phyloP scores from a whole-genome alignment of 1,140 invertebrate species.

The Drosophila busckii region DNA sequence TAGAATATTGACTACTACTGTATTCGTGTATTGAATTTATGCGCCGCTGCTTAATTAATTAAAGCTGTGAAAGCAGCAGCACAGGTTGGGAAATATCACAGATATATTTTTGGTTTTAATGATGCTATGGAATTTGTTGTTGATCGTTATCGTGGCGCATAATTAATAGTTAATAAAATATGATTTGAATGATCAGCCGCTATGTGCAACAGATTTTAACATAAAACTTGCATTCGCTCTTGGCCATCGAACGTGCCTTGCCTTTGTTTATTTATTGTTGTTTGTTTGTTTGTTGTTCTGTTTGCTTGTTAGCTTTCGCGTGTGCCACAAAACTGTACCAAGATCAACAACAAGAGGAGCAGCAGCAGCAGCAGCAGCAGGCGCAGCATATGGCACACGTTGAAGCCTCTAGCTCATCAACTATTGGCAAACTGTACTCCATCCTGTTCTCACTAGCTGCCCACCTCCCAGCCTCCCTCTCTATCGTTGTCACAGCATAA shows the following conservation, averaged over 20 bases:
- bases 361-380: background rate
- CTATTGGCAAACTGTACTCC: slow-evolving; percentile 36
- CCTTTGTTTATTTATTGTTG: slow-evolving; percentile 15
- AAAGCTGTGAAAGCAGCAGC: too few species aligned
- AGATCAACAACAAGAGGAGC: slow-evolving; percentile 29
- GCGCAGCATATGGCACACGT: slow-evolving; percentile 27
- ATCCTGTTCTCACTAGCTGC: background rate
- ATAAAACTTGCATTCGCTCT: slow-evolving; percentile 17
- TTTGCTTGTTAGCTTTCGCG: slow-evolving; percentile 32
- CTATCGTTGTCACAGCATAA: slow-evolving; percentile 40
- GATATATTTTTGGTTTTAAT: too few species aligned
- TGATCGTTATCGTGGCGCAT: too few species aligned
- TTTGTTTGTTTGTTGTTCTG: slow-evolving; percentile 15
- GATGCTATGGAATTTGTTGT: too few species aligned
- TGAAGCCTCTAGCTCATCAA: slow-evolving; percentile 19
- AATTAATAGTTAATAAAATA: too few species aligned
- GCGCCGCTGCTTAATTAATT: too few species aligned
- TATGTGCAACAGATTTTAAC: too few species aligned
- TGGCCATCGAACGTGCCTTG: slow-evolving; percentile 3
- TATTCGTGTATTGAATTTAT: too few species aligned
- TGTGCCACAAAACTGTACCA: slow-evolving; percentile 61
- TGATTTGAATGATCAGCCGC: too few species aligned
- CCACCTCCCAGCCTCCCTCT: background rate
- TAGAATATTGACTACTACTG: too few species aligned
- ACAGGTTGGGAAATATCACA: too few species aligned